Conservation (phyloP, 2,888 invertebrate genomes). For the Saturnia pavonia region DNA sequence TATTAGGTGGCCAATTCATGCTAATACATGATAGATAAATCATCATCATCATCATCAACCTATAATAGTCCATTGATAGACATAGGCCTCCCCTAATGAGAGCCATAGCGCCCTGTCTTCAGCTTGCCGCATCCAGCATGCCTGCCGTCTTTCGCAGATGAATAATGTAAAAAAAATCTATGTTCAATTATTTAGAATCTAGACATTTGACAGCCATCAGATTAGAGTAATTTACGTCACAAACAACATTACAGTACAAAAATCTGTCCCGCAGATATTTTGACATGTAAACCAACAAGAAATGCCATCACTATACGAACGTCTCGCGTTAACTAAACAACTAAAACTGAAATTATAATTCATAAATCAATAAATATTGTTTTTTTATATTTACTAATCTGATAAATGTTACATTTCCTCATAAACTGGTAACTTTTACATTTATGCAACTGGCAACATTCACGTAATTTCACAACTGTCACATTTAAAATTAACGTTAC, state of each 20-base stretch:
- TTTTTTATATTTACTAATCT: no score
- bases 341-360: background rate
- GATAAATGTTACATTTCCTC: background rate
- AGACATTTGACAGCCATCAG: background rate
- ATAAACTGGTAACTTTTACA: background rate
- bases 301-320: background rate
- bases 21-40: background rate
- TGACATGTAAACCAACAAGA: constrained; percentile 15
- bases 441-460: constrained; percentile 3
- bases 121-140: no score
- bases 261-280: constrained; percentile 20
- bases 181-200: no score
- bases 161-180: no score
- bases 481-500: background rate
- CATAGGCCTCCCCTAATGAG: no score
- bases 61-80: no score
- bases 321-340: background rate
- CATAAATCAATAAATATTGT: background rate
- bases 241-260: constrained; percentile 20
- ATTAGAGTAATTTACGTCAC: background rate
- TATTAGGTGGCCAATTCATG: background rate
- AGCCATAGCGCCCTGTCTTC: no score
- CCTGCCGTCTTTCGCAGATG: no score
- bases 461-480: background rate
- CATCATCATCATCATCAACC: no score